These are phyloP conservation scores for Calidris pygmaea DNA, from an alignment of 2,113 vertebrate genomes.

Conservation along the genomic window DNA sequence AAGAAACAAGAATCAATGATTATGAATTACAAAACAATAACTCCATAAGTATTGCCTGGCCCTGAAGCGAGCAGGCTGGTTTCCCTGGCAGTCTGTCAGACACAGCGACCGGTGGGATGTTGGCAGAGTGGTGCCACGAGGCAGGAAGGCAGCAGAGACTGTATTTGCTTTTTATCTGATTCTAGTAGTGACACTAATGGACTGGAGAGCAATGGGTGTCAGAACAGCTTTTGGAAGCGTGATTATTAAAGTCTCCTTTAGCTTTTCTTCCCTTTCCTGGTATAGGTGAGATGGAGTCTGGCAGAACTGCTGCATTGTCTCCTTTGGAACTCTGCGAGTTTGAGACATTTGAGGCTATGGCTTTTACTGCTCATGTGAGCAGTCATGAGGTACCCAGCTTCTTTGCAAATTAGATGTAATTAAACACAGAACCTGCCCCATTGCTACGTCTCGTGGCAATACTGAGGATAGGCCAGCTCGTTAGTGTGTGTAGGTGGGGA, in stretches of 20 bases:
- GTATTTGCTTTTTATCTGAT: not conserved
- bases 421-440: too few relatives aligned
- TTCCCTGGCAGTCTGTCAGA: not conserved
- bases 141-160: not conserved
- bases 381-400: not conserved
- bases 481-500: too few relatives aligned
- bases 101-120: not conserved
- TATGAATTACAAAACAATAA: not conserved
- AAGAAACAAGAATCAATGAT: not conserved
- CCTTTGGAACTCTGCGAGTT: not conserved
- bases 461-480: not conserved
- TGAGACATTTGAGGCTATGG: accelerated
- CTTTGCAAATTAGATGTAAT: not conserved
- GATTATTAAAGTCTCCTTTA: not conserved
- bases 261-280: not conserved
- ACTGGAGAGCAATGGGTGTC: too few relatives aligned
- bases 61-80: not conserved
- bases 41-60: not conserved
- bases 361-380: not conserved
- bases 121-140: not conserved
- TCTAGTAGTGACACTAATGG: not conserved
- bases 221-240: not conserved
- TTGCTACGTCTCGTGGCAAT: accelerated
- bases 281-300: too few relatives aligned
- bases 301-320: not conserved